These are phyloP conservation scores for Aleadryas rufinucha DNA, from an alignment of 2,113 vertebrate species.

Conservation along the genomic window DNA sequence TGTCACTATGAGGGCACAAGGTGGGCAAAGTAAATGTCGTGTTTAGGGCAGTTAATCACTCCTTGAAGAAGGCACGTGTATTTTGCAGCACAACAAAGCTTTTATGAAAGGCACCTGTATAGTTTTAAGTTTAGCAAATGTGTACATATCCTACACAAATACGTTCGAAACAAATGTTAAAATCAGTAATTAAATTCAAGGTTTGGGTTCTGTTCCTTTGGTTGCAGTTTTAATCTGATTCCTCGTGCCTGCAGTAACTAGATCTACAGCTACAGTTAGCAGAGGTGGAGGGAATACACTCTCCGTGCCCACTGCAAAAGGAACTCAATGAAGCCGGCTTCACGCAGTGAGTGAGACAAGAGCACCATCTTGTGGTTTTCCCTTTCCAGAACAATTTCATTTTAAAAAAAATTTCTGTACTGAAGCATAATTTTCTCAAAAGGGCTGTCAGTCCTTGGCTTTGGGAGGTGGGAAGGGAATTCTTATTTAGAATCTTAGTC, in stretches of 20 bases:
- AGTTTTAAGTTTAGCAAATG: neutral
- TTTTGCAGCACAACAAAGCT: neutral
- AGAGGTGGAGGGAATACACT: neutral
- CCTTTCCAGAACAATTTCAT: neutral
- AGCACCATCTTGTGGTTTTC: constrained; percentile 69
- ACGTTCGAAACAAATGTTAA: neutral
- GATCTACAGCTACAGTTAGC: neutral
- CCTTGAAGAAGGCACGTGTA: neutral
- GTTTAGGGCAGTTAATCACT: neutral
- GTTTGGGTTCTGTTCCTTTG: neutral
- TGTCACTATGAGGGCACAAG: neutral
- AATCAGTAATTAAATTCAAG: neutral
- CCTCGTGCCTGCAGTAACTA: rapidly evolving
- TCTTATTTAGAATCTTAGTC: neutral
- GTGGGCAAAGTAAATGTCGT: rapidly evolving
- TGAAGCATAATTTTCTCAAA: neutral
- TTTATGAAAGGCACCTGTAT: neutral
- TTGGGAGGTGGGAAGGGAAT: neutral
- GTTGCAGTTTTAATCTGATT: neutral
- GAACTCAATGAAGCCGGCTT: rapidly evolving
- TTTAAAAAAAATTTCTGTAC: rapidly evolving
- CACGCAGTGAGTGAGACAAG: neutral
- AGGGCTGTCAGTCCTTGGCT: neutral
- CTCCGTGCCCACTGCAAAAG: rapidly evolving
- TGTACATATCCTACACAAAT: neutral